phyloP scores from a whole-genome alignment of 2,888 invertebrate species.

The Fabriciana adippe region DNA sequence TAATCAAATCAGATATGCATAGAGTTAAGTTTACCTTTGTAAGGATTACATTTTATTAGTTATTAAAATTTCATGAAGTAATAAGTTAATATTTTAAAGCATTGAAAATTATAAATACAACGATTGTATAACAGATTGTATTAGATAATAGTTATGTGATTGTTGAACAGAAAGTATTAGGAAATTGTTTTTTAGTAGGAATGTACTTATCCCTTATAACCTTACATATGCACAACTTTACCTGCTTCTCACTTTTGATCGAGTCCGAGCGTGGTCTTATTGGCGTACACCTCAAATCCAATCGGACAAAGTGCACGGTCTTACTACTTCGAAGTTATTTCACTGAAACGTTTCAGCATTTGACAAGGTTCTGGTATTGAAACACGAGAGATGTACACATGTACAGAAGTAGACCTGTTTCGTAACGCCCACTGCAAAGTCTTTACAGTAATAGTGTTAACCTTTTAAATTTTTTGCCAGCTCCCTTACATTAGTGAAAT shows the following conservation, averaged over 20 bases:
- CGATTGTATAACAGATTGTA: too few relatives aligned
- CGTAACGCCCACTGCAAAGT: conserved; percentile 7
- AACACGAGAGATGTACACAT: conserved; percentile 16
- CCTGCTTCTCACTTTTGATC: conserved; percentile 38
- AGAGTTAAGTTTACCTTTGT: too few relatives aligned
- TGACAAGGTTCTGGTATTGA: conserved; percentile 53
- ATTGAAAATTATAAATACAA: too few relatives aligned
- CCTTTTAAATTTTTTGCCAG: neutral
- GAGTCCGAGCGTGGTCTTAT: conserved; percentile 49
- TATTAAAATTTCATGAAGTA: too few relatives aligned
- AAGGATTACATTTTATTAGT: too few relatives aligned
- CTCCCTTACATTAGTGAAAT: too few relatives aligned
- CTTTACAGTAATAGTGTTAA: neutral
- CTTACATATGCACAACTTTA: conserved; percentile 13
- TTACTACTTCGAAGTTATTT: conserved; percentile 62
- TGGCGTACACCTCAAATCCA: conserved; percentile 70
- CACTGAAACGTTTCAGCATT: conserved; percentile 72
- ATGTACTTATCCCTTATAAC: conserved; percentile 2
- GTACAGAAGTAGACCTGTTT: conserved; percentile 25
- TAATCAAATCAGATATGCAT: too few relatives aligned
- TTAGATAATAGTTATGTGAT: too few relatives aligned
- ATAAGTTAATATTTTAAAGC: too few relatives aligned
- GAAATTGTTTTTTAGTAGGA: neutral
- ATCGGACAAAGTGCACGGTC: conserved; percentile 74
- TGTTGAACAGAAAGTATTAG: neutral